A percentile compares a stretch with the other conserved stretches of the same genome.
Conservation (phyloP, 2,888 invertebrate genomes). For the Parelbella ahira region DNA sequence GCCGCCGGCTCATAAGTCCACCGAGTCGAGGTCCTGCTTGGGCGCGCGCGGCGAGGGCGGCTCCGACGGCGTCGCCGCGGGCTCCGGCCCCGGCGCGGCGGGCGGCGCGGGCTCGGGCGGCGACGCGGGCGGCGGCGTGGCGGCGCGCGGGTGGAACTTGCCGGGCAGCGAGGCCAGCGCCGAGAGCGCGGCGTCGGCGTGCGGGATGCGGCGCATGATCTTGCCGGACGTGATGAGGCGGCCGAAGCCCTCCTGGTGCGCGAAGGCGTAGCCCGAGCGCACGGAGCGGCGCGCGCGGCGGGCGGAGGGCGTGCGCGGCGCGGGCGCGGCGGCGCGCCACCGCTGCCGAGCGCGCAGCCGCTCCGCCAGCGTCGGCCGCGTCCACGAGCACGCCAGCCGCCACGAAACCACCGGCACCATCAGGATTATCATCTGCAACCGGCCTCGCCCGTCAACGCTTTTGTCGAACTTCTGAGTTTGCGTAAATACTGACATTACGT, state of each 20-base stretch:
- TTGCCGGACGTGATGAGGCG: slow-evolving; percentile 98
- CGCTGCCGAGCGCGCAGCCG: slow-evolving; percentile 90
- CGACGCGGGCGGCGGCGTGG: slow-evolving; percentile 75
- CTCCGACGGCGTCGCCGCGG: slow-evolving; percentile 35
- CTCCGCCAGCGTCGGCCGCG: slow-evolving; percentile 95
- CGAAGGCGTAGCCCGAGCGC: slow-evolving; percentile 97
- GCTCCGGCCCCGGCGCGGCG: slow-evolving; percentile 28
- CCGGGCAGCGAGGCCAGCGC: slow-evolving; percentile 79
- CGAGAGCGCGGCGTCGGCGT: slow-evolving; percentile 87
- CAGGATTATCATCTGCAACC: slow-evolving; percentile 83
- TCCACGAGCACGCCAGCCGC: slow-evolving; percentile 96
- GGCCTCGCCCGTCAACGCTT: too few relatives aligned
- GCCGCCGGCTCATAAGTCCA: slow-evolving; percentile 80
- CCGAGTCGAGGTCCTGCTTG: slow-evolving; percentile 86
- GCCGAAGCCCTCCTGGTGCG: slow-evolving; percentile 98
- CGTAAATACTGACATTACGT: too few relatives aligned
- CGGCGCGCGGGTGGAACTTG: slow-evolving; percentile 86
- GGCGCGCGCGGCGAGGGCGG: slow-evolving; percentile 81
- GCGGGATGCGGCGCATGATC: slow-evolving; percentile 93
- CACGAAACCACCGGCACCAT: slow-evolving; percentile 96
- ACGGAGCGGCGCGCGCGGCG: slow-evolving; percentile 94
- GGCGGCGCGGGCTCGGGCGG: slow-evolving; percentile 75
- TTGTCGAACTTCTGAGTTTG: not conserved
- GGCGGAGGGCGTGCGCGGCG: slow-evolving; percentile 91
- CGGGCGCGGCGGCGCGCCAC: slow-evolving; percentile 87